phyloP scores from a whole-genome alignment of 2,113 vertebrate genomes.

The Ceuthmochares aereus region DNA sequence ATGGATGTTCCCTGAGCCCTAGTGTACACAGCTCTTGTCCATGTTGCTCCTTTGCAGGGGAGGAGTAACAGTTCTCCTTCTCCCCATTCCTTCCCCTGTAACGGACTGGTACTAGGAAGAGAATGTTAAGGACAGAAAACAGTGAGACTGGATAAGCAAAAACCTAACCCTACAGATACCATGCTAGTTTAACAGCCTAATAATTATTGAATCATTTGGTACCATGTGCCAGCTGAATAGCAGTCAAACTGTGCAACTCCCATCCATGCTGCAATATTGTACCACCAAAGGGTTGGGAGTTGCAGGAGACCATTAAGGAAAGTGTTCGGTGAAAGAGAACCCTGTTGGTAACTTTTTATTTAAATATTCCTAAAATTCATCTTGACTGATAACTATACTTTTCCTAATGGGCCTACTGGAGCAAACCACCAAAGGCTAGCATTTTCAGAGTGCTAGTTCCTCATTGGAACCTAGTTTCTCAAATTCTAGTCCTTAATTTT shows the following conservation, averaged over 20 bases:
- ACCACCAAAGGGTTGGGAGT: background rate
- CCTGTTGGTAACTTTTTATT: background rate
- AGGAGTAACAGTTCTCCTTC: background rate
- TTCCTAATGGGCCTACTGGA: background rate
- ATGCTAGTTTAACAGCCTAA: background rate
- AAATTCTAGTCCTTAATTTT: background rate
- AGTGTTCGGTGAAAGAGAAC: background rate
- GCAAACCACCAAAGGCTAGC: background rate
- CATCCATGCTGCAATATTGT: background rate
- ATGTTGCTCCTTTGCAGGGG: background rate
- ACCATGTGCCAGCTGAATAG: background rate
- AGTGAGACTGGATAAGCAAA: background rate
- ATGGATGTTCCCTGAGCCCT: background rate
- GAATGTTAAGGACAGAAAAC: background rate
- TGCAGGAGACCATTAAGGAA: background rate
- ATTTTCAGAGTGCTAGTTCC: background rate
- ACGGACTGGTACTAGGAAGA: background rate
- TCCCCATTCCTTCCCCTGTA: background rate
- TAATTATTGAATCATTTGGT: background rate
- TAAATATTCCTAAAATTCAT: background rate
- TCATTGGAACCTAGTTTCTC: background rate
- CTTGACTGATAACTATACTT: background rate
- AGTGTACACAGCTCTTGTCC: background rate
- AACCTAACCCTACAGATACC: background rate
- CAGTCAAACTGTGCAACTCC: background rate